These are phyloP conservation scores for Hirtodrosophila cameraria DNA, from an alignment of 2,888 invertebrate genomes.

Conservation along the genomic window DNA sequence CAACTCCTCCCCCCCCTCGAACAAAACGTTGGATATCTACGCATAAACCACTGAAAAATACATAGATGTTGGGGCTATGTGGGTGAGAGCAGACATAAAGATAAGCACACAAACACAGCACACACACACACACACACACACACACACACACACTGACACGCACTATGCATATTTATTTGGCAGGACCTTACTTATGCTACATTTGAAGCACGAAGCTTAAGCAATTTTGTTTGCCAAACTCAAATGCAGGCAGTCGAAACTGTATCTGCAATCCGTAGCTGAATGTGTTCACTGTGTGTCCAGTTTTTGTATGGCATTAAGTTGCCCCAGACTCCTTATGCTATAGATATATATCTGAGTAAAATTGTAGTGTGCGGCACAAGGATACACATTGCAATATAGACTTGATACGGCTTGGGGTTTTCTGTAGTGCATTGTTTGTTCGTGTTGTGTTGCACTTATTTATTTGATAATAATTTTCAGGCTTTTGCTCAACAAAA, in stretches of 20 bases:
- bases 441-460: constrained; percentile 39
- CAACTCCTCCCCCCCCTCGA: constrained; percentile 1
- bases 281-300: constrained; percentile 4
- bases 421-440: constrained; percentile 5
- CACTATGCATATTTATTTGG: constrained; percentile 75
- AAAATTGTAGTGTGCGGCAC: constrained; percentile 29
- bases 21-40: constrained; percentile 32
- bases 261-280: too few relatives aligned
- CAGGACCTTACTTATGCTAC: constrained; percentile 77
- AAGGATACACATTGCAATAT: constrained; percentile 3
- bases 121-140: constrained; percentile 1
- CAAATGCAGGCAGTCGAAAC: constrained; percentile 49
- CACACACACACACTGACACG: constrained; percentile 25
- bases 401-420: background rate
- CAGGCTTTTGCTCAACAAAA: constrained; percentile 43
- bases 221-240: constrained; percentile 69
- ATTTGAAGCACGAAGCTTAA: constrained; percentile 52
- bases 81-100: constrained; percentile 6
- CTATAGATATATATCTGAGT: constrained; percentile 56
- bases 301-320: constrained; percentile 41
- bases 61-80: constrained; percentile 1
- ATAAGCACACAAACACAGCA: constrained; percentile 20
- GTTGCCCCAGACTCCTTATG: constrained; percentile 33
- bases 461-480: constrained; percentile 78
- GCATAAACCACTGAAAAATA: constrained; percentile 67